A percentile compares a stretch with the other conserved stretches of the same genome.
These are phyloP conservation scores for Alentia gelatinosa DNA, from an alignment of 2,888 invertebrate genomes.

Conservation along the genomic window DNA sequence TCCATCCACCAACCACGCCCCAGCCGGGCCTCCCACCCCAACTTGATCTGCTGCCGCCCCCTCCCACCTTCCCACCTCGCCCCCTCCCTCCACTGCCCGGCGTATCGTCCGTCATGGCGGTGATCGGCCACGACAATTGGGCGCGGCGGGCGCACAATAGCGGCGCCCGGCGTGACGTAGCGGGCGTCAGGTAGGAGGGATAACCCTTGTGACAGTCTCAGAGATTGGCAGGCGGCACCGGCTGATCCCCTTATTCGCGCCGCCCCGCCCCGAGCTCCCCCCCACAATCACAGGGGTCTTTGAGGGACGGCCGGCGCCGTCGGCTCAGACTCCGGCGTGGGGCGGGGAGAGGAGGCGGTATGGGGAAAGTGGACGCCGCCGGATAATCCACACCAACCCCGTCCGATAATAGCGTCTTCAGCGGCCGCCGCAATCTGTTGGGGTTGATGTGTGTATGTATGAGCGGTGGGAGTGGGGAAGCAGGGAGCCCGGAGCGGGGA, in stretches of 20 bases:
- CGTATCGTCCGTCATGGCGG: no score
- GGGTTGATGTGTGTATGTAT: background rate
- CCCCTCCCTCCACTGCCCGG: background rate
- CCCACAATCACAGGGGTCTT: background rate
- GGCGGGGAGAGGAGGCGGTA: background rate
- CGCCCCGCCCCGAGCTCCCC: background rate
- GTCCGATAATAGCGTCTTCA: background rate
- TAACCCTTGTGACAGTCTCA: background rate
- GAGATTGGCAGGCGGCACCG: background rate
- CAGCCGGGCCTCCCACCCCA: no score
- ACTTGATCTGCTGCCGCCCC: background rate
- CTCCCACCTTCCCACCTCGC: background rate
- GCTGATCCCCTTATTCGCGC: conserved; percentile 30
- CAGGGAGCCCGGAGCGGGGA: background rate
- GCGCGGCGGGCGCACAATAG: background rate
- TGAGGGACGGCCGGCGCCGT: background rate
- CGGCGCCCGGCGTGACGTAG: background rate
- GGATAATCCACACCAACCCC: background rate
- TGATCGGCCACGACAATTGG: background rate
- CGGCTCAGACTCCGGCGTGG: background rate
- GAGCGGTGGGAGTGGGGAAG: background rate
- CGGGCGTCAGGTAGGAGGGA: background rate
- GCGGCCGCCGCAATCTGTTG: background rate
- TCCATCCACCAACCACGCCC: no score
- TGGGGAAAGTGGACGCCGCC: background rate